Percentiles rank a stretch among this genome's conserved stretches.
Conservation (phyloP, 2,797 vertebrate species). For the Mallotus villosus region DNA sequence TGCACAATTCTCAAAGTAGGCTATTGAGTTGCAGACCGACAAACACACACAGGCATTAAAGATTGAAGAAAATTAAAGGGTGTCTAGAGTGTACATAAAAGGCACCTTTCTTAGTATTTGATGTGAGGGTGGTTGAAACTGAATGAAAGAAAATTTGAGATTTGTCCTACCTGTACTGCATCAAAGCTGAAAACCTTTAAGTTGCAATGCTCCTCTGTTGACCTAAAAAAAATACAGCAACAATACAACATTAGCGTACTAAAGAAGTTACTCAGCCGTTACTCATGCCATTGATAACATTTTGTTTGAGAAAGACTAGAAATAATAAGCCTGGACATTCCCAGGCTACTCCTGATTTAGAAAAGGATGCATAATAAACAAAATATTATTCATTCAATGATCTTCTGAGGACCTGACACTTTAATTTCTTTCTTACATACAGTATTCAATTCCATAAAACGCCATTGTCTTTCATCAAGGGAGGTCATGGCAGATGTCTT, state of each 20-base stretch:
- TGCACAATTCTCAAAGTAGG: no score
- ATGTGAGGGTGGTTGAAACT: conserved; percentile 30
- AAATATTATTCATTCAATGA: no score
- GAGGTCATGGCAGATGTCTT: background rate
- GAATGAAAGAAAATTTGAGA: background rate
- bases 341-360: background rate
- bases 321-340: background rate
- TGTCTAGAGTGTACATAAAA: background rate
- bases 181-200: conserved; percentile 78
- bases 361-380: background rate
- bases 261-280: background rate
- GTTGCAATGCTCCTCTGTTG: conserved; percentile 55
- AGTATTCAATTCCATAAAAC: no score
- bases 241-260: conserved; percentile 16
- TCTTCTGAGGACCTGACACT: no score
- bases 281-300: background rate
- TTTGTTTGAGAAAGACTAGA: background rate
- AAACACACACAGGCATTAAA: no score
- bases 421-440: no score
- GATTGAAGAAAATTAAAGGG: background rate
- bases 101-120: conserved; percentile 20
- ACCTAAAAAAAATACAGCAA: conserved; percentile 59
- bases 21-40: no score
- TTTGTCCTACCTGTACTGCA: conserved; percentile 75
- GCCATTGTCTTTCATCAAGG: background rate